phyloP scores from a whole-genome alignment of 2,888 invertebrate genomes.

The Cryptosula pallasiana region DNA sequence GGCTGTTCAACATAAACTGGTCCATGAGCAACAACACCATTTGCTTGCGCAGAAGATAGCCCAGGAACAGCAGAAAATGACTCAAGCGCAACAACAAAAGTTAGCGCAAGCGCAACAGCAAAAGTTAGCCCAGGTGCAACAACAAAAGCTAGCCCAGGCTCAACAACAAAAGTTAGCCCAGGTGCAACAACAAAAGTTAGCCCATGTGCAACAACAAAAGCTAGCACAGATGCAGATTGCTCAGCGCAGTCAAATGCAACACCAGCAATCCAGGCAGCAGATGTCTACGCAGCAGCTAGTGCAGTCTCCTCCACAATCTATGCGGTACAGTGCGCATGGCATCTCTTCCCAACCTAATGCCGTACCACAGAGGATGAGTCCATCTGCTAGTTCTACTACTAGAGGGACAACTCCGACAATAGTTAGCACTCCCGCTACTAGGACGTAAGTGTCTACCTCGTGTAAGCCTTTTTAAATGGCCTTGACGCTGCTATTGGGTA shows the following conservation, averaged over 20 bases:
- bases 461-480: no score
- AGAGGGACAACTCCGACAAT: no score
- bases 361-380: no score
- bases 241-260: background rate
- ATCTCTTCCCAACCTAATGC: no score
- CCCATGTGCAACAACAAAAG: background rate
- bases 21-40: no score
- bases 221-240: background rate
- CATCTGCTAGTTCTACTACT: no score
- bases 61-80: background rate
- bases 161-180: background rate
- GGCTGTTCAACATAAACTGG: background rate
- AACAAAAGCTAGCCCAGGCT: background rate
- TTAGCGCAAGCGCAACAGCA: background rate
- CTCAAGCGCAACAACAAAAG: background rate
- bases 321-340: no score
- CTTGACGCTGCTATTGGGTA: no score
- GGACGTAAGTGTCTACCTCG: no score
- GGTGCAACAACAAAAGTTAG: background rate
- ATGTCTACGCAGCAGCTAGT: background rate
- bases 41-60: no score
- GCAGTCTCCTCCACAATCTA: no score
- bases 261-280: background rate
- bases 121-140: background rate
- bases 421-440: no score